phyloP scores from a whole-genome alignment of 2,888 invertebrate species.

The Pogonocherus hispidulus region DNA sequence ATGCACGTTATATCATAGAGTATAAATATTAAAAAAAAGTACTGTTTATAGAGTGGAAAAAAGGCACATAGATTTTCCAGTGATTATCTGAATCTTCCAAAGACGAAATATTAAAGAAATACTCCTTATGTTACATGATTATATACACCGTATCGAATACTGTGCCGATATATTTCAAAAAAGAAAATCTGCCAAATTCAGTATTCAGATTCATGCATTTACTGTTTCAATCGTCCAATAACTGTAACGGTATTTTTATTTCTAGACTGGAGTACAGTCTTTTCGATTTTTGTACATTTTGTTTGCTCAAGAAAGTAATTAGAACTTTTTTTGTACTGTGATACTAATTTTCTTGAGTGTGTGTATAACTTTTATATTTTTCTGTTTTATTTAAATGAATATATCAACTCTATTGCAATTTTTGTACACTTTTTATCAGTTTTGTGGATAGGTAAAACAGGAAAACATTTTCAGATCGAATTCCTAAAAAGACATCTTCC shows the following conservation, averaged over 20 bases:
- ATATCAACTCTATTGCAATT: too few relatives aligned
- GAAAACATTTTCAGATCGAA: conserved; percentile 11
- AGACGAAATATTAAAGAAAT: neutral
- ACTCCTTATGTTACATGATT: too few relatives aligned
- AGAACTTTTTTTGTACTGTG: too few relatives aligned
- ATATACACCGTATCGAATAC: too few relatives aligned
- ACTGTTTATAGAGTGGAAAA: conserved; percentile 8
- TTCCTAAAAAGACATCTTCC: conserved; percentile 28
- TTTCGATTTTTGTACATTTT: neutral
- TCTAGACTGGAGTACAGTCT: neutral
- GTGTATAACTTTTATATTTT: too few relatives aligned
- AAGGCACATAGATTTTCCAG: neutral
- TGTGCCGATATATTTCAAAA: too few relatives aligned
- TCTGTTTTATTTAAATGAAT: too few relatives aligned
- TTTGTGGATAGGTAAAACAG: too few relatives aligned
- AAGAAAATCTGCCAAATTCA: too few relatives aligned
- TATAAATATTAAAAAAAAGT: neutral
- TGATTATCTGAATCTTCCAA: neutral
- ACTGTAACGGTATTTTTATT: neutral
- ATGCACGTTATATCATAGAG: conserved; percentile 24
- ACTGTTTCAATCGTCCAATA: too few relatives aligned
- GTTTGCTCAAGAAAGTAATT: neutral
- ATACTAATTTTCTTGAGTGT: neutral
- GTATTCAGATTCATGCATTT: too few relatives aligned
- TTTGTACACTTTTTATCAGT: too few relatives aligned